phyloP scores from a whole-genome alignment of 2,113 vertebrate genomes.

The Periophthalmodon schlosseri region DNA sequence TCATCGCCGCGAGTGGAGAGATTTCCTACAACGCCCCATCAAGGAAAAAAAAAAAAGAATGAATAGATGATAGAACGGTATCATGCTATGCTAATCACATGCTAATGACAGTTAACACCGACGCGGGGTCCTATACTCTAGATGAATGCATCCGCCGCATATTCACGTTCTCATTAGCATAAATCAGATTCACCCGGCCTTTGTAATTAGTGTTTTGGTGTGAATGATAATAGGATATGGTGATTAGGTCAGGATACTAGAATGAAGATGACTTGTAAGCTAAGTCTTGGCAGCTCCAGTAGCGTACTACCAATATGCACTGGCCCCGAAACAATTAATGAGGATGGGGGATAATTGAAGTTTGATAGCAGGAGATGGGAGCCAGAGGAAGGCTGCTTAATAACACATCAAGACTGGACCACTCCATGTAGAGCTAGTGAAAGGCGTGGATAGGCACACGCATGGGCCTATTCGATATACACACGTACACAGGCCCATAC shows the following conservation, averaged over 20 bases:
- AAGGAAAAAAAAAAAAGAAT: conserved; percentile 1
- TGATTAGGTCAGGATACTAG: conserved; percentile 76
- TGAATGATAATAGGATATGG: conserved; percentile 79
- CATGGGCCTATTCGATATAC: not conserved
- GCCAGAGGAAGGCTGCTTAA: conserved; percentile 60
- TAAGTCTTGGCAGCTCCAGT: conserved; percentile 53
- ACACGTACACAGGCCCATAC: not conserved
- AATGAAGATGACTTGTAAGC: conserved; percentile 75
- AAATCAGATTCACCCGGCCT: conserved; percentile 78
- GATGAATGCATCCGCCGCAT: conserved; percentile 75
- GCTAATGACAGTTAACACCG: conserved; percentile 78
- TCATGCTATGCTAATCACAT: conserved; percentile 77
- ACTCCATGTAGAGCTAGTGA: conserved; percentile 15
- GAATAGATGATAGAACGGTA: conserved; percentile 19
- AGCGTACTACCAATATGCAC: conserved; percentile 63
- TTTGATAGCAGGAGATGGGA: conserved; percentile 47
- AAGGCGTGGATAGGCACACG: conserved; percentile 8
- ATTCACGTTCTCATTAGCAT: conserved; percentile 79
- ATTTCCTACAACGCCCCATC: conserved; percentile 49
- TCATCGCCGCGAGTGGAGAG: conserved; percentile 54
- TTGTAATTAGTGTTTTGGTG: conserved; percentile 79
- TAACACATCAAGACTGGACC: conserved; percentile 35
- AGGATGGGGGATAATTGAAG: conserved; percentile 63
- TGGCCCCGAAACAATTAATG: conserved; percentile 67
- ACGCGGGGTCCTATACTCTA: conserved; percentile 75